Evolutionary conservation across 92 coral and sea anemone species (phyloP), one percentile per base, ranked within the genome.

Genomic region (Ricordea florida): DNA sequence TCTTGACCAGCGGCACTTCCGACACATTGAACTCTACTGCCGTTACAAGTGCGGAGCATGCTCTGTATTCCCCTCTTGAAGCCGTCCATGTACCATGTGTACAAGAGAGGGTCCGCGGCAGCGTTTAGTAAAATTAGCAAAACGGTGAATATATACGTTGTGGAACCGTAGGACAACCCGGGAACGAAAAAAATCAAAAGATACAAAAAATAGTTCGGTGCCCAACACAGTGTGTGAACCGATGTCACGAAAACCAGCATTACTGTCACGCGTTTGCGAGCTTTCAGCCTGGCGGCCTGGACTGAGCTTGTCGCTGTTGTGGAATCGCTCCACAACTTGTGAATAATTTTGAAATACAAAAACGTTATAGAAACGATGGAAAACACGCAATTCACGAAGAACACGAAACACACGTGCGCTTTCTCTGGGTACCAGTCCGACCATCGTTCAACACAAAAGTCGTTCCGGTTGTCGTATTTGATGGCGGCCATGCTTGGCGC

Each of bases 191-290:
- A 75, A n/a, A 84, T 88, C 62, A 90, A 38, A 9, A 78, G 63
- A 33, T 90, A 90, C 44, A 88, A 71, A 14, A 84, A 78, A 77
- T 86, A 90, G 89, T 90, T 90, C 0, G 96, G 96, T 0, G 89
- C 52, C 65, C 96, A 89, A 34, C 96, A 90, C 14, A 81, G 0
- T 5, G 76, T 62, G 66, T 86, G 96, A 4, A 90, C 69, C 5
- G 79, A 30, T 3, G 92, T 90, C 64, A 90, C 59, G 11, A 76
- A 38, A 3, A 90, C 60, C 57, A 90, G 35, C 96, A 90, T 86
- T 28, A 61, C 24, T 11, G 96, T 90, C 10, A 86, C 96, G 26
- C 85, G 60, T 29, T 78, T 90, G 27, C 96, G 72, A 8, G 92
- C 88, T 38, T 72, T 86, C 44, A 86, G 71, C 62, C 96, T 68